A percentile compares a stretch with the other conserved stretches of the same genome.
phyloP scores from a whole-genome alignment of 2,113 vertebrate genomes.

The Alligator sinensis region DNA sequence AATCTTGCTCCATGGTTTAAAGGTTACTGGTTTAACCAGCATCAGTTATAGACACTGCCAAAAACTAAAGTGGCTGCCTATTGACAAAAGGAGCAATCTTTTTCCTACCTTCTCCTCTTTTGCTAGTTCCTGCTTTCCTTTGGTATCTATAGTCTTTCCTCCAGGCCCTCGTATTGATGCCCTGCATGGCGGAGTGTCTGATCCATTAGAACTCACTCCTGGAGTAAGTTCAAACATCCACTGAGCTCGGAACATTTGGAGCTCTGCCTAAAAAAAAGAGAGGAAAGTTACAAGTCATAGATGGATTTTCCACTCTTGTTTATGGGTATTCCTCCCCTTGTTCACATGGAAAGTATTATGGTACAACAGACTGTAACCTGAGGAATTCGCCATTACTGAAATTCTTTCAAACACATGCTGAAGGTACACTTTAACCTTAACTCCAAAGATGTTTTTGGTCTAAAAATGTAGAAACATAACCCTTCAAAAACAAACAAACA shows the following conservation, averaged over 20 bases:
- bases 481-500: neutral
- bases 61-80: neutral
- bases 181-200: slow-evolving; percentile 72
- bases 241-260: slow-evolving; percentile 93
- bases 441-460: neutral
- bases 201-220: slow-evolving; percentile 77
- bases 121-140: slow-evolving; percentile 87
- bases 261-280: slow-evolving; percentile 84
- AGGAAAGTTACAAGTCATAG: too few relatives aligned
- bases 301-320: too few relatives aligned
- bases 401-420: neutral
- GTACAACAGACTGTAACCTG: neutral
- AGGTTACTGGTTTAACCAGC: neutral
- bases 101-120: slow-evolving; percentile 90
- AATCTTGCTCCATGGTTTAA: neutral
- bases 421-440: neutral
- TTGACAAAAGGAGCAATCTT: neutral
- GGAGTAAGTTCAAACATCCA: slow-evolving; percentile 98
- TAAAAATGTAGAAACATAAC: neutral
- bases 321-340: too few relatives aligned
- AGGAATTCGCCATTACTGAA: too few relatives aligned
- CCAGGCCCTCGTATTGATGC: slow-evolving; percentile 71
- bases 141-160: slow-evolving; percentile 82
- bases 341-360: neutral
- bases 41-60: neutral